These are phyloP conservation scores for Euschistus heros DNA, from an alignment of 1,140 invertebrate species.

Conservation along the genomic window DNA sequence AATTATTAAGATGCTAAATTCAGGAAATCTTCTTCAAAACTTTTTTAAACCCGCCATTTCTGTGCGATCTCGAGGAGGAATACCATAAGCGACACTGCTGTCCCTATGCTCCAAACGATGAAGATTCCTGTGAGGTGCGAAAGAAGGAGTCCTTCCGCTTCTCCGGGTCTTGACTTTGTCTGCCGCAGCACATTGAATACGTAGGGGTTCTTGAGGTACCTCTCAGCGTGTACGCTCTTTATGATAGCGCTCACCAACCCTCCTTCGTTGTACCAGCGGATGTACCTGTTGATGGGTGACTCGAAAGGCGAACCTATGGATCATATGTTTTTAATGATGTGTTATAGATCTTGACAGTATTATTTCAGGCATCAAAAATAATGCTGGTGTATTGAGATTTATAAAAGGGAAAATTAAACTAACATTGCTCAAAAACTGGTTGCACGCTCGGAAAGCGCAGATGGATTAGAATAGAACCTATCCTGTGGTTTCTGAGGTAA, in stretches of 20 bases:
- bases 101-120: neutral
- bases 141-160: neutral
- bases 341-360: too few species aligned
- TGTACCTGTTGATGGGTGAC: neutral
- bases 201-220: slow-evolving; percentile 1
- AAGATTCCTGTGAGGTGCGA: neutral
- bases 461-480: too few species aligned
- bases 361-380: too few species aligned
- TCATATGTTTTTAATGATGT: neutral
- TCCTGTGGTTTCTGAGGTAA: too few species aligned
- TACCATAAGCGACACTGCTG: neutral
- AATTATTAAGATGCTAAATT: too few species aligned
- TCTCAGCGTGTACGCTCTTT: neutral
- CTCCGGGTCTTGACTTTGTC: neutral
- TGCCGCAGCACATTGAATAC: neutral
- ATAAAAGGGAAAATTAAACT: too few species aligned
- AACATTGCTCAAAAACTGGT: too few species aligned
- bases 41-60: neutral
- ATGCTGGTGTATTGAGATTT: too few species aligned
- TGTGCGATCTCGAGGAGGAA: neutral
- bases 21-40: neutral
- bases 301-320: neutral
- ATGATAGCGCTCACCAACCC: neutral
- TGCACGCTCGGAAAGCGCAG: too few species aligned
- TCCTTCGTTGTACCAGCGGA: neutral